These are phyloP conservation scores for Hipposideros armiger DNA, from an alignment of 2,113 vertebrate genomes.

Conservation along the genomic window DNA sequence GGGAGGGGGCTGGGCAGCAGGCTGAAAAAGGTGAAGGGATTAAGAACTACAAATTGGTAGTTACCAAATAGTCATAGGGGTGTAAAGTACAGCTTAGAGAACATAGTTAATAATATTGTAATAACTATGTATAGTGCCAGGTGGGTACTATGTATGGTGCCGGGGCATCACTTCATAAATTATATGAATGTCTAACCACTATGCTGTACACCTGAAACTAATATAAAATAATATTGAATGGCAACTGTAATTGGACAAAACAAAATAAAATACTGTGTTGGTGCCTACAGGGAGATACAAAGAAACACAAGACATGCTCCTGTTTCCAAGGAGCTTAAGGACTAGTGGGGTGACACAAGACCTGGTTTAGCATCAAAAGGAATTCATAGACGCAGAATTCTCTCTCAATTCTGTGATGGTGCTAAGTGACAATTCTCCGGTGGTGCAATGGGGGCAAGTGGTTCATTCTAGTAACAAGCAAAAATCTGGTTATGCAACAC, in stretches of 20 bases:
- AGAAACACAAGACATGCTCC: slow-evolving; percentile 72
- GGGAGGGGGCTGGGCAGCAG: no score
- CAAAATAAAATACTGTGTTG: neutral
- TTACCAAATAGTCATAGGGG: no score
- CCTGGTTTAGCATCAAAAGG: neutral
- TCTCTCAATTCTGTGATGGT: neutral
- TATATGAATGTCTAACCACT: no score
- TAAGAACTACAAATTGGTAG: no score
- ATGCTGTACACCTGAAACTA: no score
- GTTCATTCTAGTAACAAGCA: neutral
- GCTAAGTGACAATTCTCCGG: neutral
- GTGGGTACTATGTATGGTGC: no score
- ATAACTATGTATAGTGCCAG: no score
- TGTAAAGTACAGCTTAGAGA: no score
- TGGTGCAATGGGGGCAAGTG: neutral
- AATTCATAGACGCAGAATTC: neutral
- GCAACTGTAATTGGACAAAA: neutral
- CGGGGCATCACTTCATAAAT: no score
- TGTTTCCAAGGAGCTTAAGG: neutral
- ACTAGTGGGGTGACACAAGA: neutral
- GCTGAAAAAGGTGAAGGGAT: no score
- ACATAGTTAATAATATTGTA: no score
- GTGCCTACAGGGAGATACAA: slow-evolving; percentile 82
- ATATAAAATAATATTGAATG: no score
- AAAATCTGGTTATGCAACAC: neutral